Conservation (phyloP, 2,888 invertebrate species). For the Agrilus cyanescens region DNA sequence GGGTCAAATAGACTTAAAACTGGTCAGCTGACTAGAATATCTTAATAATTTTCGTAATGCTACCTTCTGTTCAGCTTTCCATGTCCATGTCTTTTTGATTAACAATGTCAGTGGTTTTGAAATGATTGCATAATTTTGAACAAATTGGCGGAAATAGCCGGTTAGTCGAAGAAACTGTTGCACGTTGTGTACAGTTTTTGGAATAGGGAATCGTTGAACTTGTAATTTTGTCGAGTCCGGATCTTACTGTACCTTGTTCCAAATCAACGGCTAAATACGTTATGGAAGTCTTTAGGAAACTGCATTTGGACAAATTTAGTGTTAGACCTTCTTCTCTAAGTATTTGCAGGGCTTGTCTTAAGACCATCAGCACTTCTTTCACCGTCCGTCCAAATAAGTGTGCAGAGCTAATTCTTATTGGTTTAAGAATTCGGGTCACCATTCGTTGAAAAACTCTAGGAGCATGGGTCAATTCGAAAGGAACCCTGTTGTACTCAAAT, state of each 20-base stretch:
- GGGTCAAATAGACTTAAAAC: conserved; percentile 16
- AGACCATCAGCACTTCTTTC: too few relatives aligned
- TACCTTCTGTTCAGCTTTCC: conserved; percentile 9
- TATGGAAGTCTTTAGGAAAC: neutral
- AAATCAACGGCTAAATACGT: conserved; percentile 8
- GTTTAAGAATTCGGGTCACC: too few relatives aligned
- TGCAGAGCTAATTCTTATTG: too few relatives aligned
- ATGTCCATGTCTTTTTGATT: conserved; percentile 12
- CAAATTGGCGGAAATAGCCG: conserved; percentile 22
- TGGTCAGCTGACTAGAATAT: conserved; percentile 8
- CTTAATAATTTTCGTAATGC: conserved; percentile 12
- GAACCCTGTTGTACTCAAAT: too few relatives aligned
- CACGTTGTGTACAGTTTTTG: conserved; percentile 17
- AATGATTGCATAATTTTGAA: conserved; percentile 17
- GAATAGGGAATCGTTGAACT: conserved; percentile 17
- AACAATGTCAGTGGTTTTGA: conserved; percentile 18
- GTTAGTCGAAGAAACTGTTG: conserved; percentile 22
- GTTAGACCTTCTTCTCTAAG: too few relatives aligned
- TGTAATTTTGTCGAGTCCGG: conserved; percentile 17
- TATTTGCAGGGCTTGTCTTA: too few relatives aligned
- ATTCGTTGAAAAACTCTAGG: too few relatives aligned
- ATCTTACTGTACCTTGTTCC: conserved; percentile 11
- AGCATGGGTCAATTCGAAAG: too few relatives aligned
- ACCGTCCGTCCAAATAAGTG: too few relatives aligned
- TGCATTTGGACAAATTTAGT: conserved; percentile 1